Evolutionary conservation across 1,140 invertebrate species (phyloP).

Genomic region (Cecropterus lyciades): DNA sequence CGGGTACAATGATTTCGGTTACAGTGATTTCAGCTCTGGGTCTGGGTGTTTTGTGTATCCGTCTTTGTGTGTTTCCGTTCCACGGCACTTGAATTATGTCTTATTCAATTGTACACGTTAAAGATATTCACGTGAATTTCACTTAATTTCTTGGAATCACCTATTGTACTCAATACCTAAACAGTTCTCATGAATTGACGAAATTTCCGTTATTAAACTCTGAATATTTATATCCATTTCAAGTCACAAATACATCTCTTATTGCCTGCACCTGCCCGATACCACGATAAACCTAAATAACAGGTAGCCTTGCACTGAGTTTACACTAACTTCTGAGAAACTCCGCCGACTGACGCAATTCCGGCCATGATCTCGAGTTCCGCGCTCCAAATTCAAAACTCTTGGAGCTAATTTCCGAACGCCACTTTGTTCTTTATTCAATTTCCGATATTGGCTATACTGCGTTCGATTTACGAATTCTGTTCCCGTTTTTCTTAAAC

Average conservation of each 20-base stretch:
- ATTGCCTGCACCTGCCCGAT: constrained; percentile 23
- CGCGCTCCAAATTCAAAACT: constrained; percentile 71
- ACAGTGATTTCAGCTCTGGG: no score
- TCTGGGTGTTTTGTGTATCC: no score
- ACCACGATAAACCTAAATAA: constrained; percentile 60
- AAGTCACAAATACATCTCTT: constrained; percentile 8
- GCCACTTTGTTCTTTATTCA: constrained; percentile 83
- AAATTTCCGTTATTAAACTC: neutral
- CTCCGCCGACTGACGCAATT: constrained; percentile 73
- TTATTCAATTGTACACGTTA: no score
- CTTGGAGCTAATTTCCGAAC: constrained; percentile 81
- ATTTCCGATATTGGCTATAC: constrained; percentile 77
- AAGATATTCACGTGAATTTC: no score
- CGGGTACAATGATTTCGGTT: no score
- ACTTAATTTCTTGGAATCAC: neutral
- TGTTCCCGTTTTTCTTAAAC: constrained; percentile 48
- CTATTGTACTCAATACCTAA: neutral
- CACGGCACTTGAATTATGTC: no score
- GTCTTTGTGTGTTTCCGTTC: no score
- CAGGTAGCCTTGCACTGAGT: constrained; percentile 53
- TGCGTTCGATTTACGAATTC: constrained; percentile 58
- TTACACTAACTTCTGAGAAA: constrained; percentile 75
- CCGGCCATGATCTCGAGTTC: constrained; percentile 76
- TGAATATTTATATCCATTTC: constrained; percentile 1
- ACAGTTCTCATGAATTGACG: neutral